Base-by-base conservation (phyloP, 1,140 invertebrate species). In the Ceratoteleas bidentatus region DNA sequence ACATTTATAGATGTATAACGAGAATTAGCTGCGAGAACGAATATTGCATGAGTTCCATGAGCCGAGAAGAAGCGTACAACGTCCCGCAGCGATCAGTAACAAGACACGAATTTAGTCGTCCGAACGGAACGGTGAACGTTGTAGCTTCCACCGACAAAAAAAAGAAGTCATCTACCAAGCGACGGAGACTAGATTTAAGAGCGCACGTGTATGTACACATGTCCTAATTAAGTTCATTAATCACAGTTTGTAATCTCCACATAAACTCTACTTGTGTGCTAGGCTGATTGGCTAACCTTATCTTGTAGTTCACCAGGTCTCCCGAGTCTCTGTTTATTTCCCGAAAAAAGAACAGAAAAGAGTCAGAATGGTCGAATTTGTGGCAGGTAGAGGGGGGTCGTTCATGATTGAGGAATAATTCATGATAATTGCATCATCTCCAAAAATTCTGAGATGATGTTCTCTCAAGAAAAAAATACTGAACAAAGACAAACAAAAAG, bases 301-400 rank as follows among this genome's bases (percentile, higher is more conserved):
- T 90, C 90, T 87, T 92, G 90, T 77, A 92, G 86, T 88, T 89
- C 90, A 83, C 92, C 92, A 87, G 91, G 92, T 83, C 92, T 91
- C 79, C 87, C 88, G 84, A 73, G 85, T 88, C 88, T 92, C 86
- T 87, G 84, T 86, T 85, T 73, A 81, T 81, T 81, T 78, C 58
- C 77, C 81, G 58, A 78, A 83, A 84, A 75, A 85, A 80, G 72
- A 82, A 73, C 53, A 78, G 56, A 83, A 78, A 60, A 57, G n/a
- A n/a, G 36, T 77, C 66, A 84, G 64, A 78, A 57, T 83, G 53
- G 43, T 70, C 38, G 49, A 80, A 54, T 14, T 69, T 74, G 65
- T 62, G 77, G 56, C 49, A 11, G 3, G 43, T 11, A 69, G 40
- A 62, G 49, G 33, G 58, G 54, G 62, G 6, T 57, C 40, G 38